A percentile compares a stretch with the other conserved stretches of the same genome.
Evolutionary conservation across 2,797 vertebrate species (phyloP).

Genomic region (Acrossocheilus fasciatus): DNA sequence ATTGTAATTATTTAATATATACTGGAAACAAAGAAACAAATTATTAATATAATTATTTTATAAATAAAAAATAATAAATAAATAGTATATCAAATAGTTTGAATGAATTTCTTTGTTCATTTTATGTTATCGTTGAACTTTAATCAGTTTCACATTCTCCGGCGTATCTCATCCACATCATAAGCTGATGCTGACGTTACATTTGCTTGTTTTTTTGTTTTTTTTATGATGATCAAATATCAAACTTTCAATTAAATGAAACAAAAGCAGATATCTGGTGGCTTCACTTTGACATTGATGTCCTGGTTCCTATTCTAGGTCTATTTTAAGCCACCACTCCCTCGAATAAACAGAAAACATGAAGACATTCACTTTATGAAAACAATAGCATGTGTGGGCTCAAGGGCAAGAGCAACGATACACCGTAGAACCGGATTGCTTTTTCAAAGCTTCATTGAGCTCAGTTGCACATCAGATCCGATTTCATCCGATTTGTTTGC

Average conservation of each 20-base stretch:
- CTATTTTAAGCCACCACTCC: conserved; percentile 2
- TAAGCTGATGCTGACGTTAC: background rate
- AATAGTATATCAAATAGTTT: background rate
- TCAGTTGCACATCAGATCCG: background rate
- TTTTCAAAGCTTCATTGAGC: background rate
- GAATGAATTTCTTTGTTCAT: background rate
- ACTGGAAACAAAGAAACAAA: background rate
- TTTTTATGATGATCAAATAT: background rate
- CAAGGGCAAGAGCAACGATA: background rate
- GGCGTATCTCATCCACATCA: background rate
- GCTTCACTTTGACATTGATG: background rate
- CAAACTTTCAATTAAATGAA: background rate
- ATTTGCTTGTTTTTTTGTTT: background rate
- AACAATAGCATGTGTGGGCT: conserved; percentile 9
- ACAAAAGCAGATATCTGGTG: background rate
- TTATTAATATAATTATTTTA: no score
- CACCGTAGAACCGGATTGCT: background rate
- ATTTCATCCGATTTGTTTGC: conserved; percentile 10
- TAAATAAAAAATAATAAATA: no score
- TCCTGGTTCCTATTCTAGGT: background rate
- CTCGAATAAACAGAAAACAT: background rate
- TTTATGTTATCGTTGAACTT: background rate
- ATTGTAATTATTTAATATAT: background rate
- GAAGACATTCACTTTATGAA: background rate
- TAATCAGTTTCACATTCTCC: background rate